These are phyloP conservation scores for Danio jaintianensis DNA, from an alignment of 2,797 vertebrate genomes.

Conservation along the genomic window DNA sequence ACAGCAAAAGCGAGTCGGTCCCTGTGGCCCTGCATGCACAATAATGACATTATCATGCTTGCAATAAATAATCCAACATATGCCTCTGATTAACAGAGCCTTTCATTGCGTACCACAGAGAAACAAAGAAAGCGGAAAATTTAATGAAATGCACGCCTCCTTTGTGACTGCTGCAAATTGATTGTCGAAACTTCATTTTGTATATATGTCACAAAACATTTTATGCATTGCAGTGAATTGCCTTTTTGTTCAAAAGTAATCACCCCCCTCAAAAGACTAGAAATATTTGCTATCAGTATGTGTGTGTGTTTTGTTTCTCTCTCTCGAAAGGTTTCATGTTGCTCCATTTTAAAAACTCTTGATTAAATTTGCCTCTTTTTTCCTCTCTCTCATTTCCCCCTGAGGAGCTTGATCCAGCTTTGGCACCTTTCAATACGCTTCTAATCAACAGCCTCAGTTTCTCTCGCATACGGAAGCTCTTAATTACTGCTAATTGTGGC, in stretches of 20 bases:
- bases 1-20: slow-evolving; percentile 52
- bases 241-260: slow-evolving; percentile 25
- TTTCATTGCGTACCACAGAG: slow-evolving; percentile 58
- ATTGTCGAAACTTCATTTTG: slow-evolving; percentile 53
- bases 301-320: background rate
- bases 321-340: slow-evolving; percentile 21
- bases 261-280: background rate
- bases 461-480: slow-evolving; percentile 73
- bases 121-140: slow-evolving; percentile 51
- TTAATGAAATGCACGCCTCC: slow-evolving; percentile 52
- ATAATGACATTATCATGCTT: slow-evolving; percentile 64
- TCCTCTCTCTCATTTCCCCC: background rate
- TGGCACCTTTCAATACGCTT: slow-evolving; percentile 58
- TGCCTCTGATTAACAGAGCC: slow-evolving; percentile 61
- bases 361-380: slow-evolving; percentile 25
- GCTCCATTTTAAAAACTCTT: slow-evolving; percentile 24
- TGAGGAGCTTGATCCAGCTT: slow-evolving; percentile 37
- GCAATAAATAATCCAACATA: slow-evolving; percentile 64
- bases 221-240: slow-evolving; percentile 6
- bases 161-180: slow-evolving; percentile 48
- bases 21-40: slow-evolving; percentile 54
- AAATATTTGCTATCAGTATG: slow-evolving; percentile 20
- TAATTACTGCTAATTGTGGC: slow-evolving; percentile 90
- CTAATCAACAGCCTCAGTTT: slow-evolving; percentile 60
- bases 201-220: slow-evolving; percentile 43